phyloP scores from a whole-genome alignment of 2,888 invertebrate genomes.

The Disparrhopalites patrizii region DNA sequence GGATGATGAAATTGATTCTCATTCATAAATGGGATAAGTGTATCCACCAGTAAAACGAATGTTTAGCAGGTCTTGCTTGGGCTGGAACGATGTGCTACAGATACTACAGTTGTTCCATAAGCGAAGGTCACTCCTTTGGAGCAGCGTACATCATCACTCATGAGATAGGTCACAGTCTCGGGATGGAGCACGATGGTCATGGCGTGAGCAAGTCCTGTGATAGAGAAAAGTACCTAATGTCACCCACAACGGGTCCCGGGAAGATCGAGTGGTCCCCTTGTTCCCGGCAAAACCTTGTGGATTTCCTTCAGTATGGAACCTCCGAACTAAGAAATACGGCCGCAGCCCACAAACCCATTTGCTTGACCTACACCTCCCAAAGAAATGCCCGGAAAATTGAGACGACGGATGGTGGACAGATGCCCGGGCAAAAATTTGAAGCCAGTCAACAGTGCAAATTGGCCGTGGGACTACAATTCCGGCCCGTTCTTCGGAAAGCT shows the following conservation, averaged over 20 bases:
- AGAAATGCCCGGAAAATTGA: slow-evolving; percentile 29
- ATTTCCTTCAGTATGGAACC: slow-evolving; percentile 49
- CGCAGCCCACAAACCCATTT: slow-evolving; percentile 22
- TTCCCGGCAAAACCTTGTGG: slow-evolving; percentile 50
- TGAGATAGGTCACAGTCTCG: slow-evolving; percentile 52
- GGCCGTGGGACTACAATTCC: slow-evolving; percentile 49
- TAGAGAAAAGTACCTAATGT: slow-evolving; percentile 46
- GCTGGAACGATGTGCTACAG: slow-evolving; percentile 52
- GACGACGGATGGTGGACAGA: slow-evolving; percentile 30
- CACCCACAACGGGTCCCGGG: slow-evolving; percentile 51
- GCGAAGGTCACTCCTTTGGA: slow-evolving; percentile 52
- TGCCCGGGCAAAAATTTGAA: slow-evolving; percentile 50
- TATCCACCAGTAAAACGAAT: too few relatives aligned
- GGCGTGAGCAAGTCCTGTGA: slow-evolving; percentile 49
- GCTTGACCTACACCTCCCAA: slow-evolving; percentile 20
- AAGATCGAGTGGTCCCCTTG: slow-evolving; percentile 52
- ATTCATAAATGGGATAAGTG: too few relatives aligned
- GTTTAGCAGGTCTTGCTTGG: slow-evolving; percentile 51
- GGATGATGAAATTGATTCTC: too few relatives aligned
- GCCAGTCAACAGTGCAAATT: slow-evolving; percentile 50
- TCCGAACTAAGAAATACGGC: slow-evolving; percentile 32
- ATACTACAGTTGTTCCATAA: slow-evolving; percentile 51
- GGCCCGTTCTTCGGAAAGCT: slow-evolving; percentile 49
- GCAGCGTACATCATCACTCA: slow-evolving; percentile 52
- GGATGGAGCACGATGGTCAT: slow-evolving; percentile 52